Base-by-base conservation (phyloP, 2,888 invertebrate species). In the Amphipyra berbera region DNA sequence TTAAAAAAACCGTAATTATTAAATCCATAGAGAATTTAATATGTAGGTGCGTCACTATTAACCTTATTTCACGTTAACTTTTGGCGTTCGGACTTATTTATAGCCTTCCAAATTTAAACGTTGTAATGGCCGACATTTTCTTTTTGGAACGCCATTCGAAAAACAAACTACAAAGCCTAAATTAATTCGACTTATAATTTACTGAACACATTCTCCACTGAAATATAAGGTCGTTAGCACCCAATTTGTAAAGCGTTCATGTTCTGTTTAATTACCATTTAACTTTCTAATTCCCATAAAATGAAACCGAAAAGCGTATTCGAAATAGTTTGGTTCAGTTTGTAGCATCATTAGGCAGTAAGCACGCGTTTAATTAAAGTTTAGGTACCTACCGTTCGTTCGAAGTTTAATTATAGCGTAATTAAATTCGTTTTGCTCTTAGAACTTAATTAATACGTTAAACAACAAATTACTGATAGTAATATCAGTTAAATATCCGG, bases 231-330 rank as follows among this genome's bases (percentile, higher is more conserved):
- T 46, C 54, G 47, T 55, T 59, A 59, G 33, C 70, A 57, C 42
- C 48, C 42, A 38, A 66, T 70, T 66, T 61, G 44, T 66, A 33
- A 66, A 69, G 53, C 60, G 37, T 49, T 69, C 21, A 53, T 55
- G 60, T 52, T 47, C 47, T 0, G 38, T 41, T 35, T 63, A 14
- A 7, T 47, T 64, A 35, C 44, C 1, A n/a, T 64, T 47, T 55
- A 65, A 69, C 38, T 47, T 68, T 46, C 14, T 63, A 68, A 54
- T 68, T 30, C 13, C 14, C 33, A 6, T 45, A 38, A 52, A 69
- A 69, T 45, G 7, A 35, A 30, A 48, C 47, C 9, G n/a, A 45
- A 50, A 50, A 52, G 46, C 10, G 48, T 69, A 47, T 45, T 56
- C n/a, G 21, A 6, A 55, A 55, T 64, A 59, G 60, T 68, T 68